Percentiles rank a stretch among this genome's conserved stretches.
Evolutionary conservation across 2,888 invertebrate genomes (phyloP).

Genomic region (Limnephilus lunatus): DNA sequence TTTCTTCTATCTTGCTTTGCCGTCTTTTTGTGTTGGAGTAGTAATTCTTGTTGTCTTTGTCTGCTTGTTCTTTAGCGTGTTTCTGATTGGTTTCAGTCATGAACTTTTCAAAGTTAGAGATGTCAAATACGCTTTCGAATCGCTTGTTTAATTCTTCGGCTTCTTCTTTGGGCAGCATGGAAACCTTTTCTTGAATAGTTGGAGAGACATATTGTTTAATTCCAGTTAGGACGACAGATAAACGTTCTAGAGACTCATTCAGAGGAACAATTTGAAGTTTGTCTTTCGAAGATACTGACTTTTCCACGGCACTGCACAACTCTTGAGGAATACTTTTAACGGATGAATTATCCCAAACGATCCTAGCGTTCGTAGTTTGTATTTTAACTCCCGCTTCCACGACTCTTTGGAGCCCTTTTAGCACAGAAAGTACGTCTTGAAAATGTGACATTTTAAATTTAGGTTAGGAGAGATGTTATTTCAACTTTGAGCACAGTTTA

Average conservation of each 20-base stretch:
- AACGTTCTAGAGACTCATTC: constrained; percentile 79
- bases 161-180: constrained; percentile 48
- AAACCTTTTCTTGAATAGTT: background rate
- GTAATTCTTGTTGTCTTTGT: constrained; percentile 34
- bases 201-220: constrained; percentile 78
- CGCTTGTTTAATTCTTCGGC: constrained; percentile 61
- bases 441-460: constrained; percentile 75
- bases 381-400: constrained; percentile 81
- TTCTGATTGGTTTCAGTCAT: constrained; percentile 49
- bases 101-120: constrained; percentile 63
- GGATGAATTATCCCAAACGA: constrained; percentile 84
- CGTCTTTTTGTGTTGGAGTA: constrained; percentile 49
- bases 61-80: background rate
- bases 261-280: constrained; percentile 73
- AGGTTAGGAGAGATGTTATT: background rate
- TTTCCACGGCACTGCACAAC: constrained; percentile 56
- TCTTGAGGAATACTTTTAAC: constrained; percentile 74
- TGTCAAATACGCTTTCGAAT: constrained; percentile 64
- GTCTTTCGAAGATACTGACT: constrained; percentile 68
- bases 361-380: constrained; percentile 80
- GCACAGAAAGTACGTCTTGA: constrained; percentile 82
- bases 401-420: constrained; percentile 84
- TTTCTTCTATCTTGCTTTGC: constrained; percentile 9
- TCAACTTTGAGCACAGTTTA: background rate
- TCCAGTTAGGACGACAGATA: constrained; percentile 84